Base-by-base conservation (phyloP, 1,140 invertebrate species). In the Rhizoglyphus robini region DNA sequence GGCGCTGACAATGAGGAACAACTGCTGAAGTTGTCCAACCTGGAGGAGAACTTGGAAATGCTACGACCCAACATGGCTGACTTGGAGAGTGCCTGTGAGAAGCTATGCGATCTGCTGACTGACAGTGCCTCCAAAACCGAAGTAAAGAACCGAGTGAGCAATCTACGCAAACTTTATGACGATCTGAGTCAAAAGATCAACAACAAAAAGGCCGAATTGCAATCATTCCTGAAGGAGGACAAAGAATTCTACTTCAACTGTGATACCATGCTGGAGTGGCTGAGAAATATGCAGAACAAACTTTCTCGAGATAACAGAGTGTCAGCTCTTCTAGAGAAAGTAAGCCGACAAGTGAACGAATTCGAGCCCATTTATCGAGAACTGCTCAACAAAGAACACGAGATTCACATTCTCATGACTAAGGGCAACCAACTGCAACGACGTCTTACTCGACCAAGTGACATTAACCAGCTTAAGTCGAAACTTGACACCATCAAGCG, bases 371-470 rank as follows among this genome's bases (percentile, higher is more conserved):
- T 90, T 20, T 93, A 94, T 73, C 81, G 87, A 65, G 88, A 91
- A 71, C 86, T 93, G 1, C 85, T 91, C 77, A 82, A 84, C 59
- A 85, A 90, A 67, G 91, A 95, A 73, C 90, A 94, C 71, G 90
- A 95, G 78, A 84, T 95, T 0, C 90, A 93, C 67, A 91, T 94
- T 87, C 78, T 96, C 3, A 75, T 95, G 23, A 91, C 94, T 72
- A 95, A 93, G 77, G 93, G 91, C 68, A 27, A 34, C 2, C 15
- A 60, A 46, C 31, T 57, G 20, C 62, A 63, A 27, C 41, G 59
- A 32, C 59, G 57, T 4, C 2, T 63, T 23, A 63, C 57, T n/a
- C n/a, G 62, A 63, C 62, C 62, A 20, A 20, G 2, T n/a, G 62
- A 63, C 27, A 18, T 63, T 3, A 63, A 27, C 27, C 62, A 63